These are phyloP conservation scores for Drosophila recens DNA, from an alignment of 2,888 invertebrate genomes.

Conservation along the genomic window DNA sequence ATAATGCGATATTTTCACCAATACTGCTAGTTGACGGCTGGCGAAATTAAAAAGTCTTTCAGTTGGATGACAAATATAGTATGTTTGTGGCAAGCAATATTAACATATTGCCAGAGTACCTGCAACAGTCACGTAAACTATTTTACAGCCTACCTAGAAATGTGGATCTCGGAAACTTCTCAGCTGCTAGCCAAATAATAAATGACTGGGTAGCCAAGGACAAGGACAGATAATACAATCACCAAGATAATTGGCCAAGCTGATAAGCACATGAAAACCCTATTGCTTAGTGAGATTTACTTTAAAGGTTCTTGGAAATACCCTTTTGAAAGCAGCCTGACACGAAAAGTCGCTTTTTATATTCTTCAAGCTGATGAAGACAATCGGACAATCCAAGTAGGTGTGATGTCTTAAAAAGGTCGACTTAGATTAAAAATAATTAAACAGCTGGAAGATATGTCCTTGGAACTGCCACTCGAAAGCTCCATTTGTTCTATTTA, in stretches of 20 bases:
- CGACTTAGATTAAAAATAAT: not conserved
- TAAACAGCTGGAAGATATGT: not conserved
- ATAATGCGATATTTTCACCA: conserved; percentile 3
- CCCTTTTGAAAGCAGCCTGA: not conserved
- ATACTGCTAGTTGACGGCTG: too few relatives aligned
- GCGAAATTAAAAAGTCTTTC: too few relatives aligned
- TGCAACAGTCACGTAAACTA: not conserved
- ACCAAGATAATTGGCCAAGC: conserved; percentile 1
- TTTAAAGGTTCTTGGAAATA: not conserved
- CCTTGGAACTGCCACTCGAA: not conserved
- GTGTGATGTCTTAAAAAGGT: too few relatives aligned
- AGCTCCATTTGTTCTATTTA: not conserved
- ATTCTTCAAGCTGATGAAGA: not conserved
- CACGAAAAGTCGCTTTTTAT: not conserved
- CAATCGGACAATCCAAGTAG: not conserved
- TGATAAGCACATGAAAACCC: not conserved
- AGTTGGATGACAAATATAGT: too few relatives aligned
- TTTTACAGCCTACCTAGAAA: too few relatives aligned
- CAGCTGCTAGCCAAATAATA: not conserved
- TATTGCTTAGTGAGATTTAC: not conserved
- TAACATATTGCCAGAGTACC: not conserved
- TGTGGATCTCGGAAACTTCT: too few relatives aligned
- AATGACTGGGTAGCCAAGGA: not conserved
- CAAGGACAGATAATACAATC: not conserved
- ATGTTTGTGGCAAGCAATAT: too few relatives aligned